Percentiles rank a stretch among this genome's conserved stretches.
Evolutionary conservation across 2,888 invertebrate species (phyloP).

Genomic region (Hemistola chrysoprasaria): DNA sequence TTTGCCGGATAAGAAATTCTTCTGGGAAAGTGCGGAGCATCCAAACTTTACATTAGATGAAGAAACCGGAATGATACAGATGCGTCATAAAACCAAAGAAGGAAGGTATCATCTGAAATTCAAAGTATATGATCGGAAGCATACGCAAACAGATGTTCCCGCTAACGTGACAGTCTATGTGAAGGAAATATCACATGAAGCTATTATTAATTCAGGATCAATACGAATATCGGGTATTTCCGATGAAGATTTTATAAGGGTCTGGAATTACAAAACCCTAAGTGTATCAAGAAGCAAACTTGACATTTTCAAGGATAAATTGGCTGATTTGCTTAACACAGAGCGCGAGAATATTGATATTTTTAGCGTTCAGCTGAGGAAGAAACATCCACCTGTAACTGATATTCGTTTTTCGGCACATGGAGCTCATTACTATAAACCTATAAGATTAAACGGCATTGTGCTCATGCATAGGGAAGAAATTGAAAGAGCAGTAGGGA

Average conservation of each 20-base stretch:
- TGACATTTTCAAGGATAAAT: conserved; percentile 93
- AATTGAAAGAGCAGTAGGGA: conserved; percentile 96
- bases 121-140: conserved; percentile 96
- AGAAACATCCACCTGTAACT: conserved; percentile 93
- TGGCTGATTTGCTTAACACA: conserved; percentile 92
- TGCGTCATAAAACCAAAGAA: conserved; percentile 95
- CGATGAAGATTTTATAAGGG: conserved; percentile 97
- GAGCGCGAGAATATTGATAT: conserved; percentile 96
- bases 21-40: conserved; percentile 94
- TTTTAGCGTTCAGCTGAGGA: conserved; percentile 95
- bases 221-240: conserved; percentile 96
- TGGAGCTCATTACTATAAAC: conserved; percentile 97
- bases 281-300: conserved; percentile 93
- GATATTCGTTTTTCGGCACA: conserved; percentile 97
- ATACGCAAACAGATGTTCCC: conserved; percentile 96
- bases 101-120: conserved; percentile 91
- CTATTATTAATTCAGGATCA: conserved; percentile 97
- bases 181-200: conserved; percentile 96
- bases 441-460: conserved; percentile 96
- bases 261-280: conserved; percentile 95
- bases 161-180: conserved; percentile 98
- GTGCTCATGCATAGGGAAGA: conserved; percentile 96
- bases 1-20: conserved; percentile 97
- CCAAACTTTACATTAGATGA: conserved; percentile 94
- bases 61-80: conserved; percentile 97